Percentiles rank a stretch among this genome's conserved stretches.
These are phyloP conservation scores for Rhizomys pruinosus DNA, from an alignment of 2,113 vertebrate genomes.

Conservation along the genomic window DNA sequence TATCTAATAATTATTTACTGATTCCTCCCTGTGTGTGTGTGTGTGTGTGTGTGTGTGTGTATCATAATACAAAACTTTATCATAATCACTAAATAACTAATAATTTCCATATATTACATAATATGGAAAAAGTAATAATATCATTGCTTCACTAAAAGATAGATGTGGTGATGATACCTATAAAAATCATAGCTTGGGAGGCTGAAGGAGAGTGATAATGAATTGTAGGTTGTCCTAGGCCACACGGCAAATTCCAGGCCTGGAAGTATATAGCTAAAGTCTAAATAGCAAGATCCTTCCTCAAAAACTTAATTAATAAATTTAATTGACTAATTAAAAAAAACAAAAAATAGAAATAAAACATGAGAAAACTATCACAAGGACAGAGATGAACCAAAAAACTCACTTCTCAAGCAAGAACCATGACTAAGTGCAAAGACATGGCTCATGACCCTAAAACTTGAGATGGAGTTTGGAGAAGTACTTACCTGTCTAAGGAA, in stretches of 20 bases:
- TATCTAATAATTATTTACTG: background rate
- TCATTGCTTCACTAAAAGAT: constrained; percentile 28
- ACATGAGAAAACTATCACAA: constrained; percentile 1
- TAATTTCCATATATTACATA: background rate
- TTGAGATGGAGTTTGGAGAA: constrained; percentile 39
- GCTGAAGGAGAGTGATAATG: too few relatives aligned
- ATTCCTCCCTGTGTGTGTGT: too few relatives aligned
- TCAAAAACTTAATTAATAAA: background rate
- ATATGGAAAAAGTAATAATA: background rate
- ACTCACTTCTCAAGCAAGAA: constrained; percentile 40
- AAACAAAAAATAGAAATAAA: constrained; percentile 2
- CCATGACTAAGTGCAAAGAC: too few relatives aligned
- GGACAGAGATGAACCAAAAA: background rate
- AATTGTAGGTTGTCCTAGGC: background rate
- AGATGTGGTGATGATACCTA: background rate
- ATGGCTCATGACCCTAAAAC: too few relatives aligned
- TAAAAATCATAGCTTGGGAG: too few relatives aligned
- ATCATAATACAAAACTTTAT: background rate
- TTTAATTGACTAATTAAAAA: background rate
- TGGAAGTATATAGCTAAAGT: background rate
- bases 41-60: too few relatives aligned
- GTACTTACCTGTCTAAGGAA: constrained; percentile 92
- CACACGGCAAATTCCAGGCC: background rate
- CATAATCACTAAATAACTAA: too few relatives aligned
- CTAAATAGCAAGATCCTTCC: background rate